Percentiles rank a stretch among this genome's conserved stretches.
These are phyloP conservation scores for Mythimna lalbum DNA, from an alignment of 2,888 invertebrate genomes.

Conservation along the genomic window DNA sequence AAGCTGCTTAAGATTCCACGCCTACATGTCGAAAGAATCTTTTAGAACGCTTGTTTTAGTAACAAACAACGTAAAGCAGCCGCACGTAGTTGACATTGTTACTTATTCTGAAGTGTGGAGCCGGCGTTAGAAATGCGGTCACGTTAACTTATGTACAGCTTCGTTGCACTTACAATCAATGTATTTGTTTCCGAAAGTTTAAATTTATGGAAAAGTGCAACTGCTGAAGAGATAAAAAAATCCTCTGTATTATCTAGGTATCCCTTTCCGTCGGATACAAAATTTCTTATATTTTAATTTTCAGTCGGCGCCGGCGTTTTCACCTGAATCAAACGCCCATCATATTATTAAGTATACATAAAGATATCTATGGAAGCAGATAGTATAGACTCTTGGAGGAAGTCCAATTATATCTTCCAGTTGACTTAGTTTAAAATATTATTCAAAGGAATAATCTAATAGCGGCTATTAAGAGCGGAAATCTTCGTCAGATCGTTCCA, in stretches of 20 bases:
- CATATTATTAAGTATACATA: not conserved
- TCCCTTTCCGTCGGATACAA: too few relatives aligned
- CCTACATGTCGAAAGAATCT: slow-evolving; percentile 34
- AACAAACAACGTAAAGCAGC: slow-evolving; percentile 7
- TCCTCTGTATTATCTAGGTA: too few relatives aligned
- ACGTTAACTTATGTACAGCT: too few relatives aligned
- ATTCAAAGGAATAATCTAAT: slow-evolving; percentile 30
- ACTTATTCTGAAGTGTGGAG: not conserved
- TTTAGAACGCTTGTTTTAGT: slow-evolving; percentile 36
- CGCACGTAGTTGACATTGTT: not conserved
- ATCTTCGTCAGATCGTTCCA: slow-evolving; percentile 28
- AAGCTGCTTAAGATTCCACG: slow-evolving; percentile 26
- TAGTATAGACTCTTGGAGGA: not conserved
- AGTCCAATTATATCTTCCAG: slow-evolving; percentile 10
- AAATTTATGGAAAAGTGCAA: too few relatives aligned
- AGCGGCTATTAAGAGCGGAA: slow-evolving; percentile 29
- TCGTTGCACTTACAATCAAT: too few relatives aligned
- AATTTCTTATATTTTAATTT: not conserved
- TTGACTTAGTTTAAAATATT: slow-evolving; percentile 11
- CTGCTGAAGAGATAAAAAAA: too few relatives aligned
- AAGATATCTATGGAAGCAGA: not conserved
- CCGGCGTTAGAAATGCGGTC: not conserved
- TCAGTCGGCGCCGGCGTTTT: not conserved
- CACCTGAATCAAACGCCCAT: not conserved
- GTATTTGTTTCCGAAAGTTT: too few relatives aligned